Evolutionary conservation across 2,888 invertebrate genomes (phyloP).

Genomic region (Oscheius sp.): DNA sequence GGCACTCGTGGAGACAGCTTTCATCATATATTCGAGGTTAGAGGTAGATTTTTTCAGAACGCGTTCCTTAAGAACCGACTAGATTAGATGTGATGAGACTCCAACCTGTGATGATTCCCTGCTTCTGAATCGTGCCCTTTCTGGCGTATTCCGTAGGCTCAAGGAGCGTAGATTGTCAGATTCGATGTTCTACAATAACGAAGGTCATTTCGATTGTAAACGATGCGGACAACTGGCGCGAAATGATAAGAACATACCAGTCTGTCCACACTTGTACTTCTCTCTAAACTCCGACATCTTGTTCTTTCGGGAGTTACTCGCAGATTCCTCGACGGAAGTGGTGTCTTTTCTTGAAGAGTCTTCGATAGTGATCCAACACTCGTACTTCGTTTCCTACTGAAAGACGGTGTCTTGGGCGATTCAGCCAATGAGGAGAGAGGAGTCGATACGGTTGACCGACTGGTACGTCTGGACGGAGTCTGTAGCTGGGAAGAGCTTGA

Average conservation of each 20-base stretch:
- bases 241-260: background rate
- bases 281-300: background rate
- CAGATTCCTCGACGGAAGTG: background rate
- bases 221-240: too few species aligned
- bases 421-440: too few species aligned
- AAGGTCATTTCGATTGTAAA: background rate
- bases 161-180: background rate
- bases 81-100: background rate
- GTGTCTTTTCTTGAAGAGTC: background rate
- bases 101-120: conserved; percentile 2
- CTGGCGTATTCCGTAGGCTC: background rate
- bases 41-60: background rate
- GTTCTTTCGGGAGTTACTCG: conserved; percentile 7
- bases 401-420: background rate
- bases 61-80: background rate
- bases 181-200: background rate
- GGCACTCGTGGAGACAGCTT: background rate
- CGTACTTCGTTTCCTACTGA: background rate
- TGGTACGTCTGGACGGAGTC: background rate
- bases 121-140: background rate
- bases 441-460: too few species aligned
- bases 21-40: background rate
- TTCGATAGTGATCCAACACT: conserved; percentile 1
- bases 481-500: background rate
- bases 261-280: background rate